Conservation (phyloP, 2,113 vertebrate genomes). For the Cyprinus carpio region DNA sequence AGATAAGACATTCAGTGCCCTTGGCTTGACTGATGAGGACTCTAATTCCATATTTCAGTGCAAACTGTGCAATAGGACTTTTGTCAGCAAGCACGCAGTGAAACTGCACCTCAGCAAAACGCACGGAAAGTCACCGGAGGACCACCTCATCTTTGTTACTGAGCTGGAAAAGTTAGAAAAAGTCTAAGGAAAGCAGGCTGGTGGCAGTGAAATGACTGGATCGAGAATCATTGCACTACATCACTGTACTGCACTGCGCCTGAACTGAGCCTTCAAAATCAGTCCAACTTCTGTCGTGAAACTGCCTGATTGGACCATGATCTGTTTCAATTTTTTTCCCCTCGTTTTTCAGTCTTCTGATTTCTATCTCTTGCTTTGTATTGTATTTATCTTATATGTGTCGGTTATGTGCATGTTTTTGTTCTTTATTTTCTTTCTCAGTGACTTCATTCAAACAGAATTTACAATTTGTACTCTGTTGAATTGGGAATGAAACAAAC, state of each 20-base stretch:
- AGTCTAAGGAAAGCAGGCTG: constrained; percentile 68
- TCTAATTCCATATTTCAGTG: constrained; percentile 91
- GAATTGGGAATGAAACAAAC: constrained; percentile 59
- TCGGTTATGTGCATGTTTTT: constrained; percentile 77
- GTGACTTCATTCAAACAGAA: constrained; percentile 61
- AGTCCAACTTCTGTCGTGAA: constrained; percentile 85
- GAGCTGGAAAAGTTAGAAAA: constrained; percentile 94
- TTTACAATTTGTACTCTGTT: constrained; percentile 60
- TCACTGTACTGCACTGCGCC: constrained; percentile 90
- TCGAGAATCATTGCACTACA: constrained; percentile 87
- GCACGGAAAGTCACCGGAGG: constrained; percentile 98
- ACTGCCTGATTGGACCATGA: constrained; percentile 87
- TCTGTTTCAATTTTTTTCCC: constrained; percentile 66
- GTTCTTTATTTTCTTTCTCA: constrained; percentile 63
- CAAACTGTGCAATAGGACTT: constrained; percentile 98
- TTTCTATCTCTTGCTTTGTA: constrained; percentile 69
- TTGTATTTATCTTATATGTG: constrained; percentile 74
- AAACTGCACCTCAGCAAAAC: constrained; percentile 99
- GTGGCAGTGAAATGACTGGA: constrained; percentile 82
- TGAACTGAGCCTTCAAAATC: constrained; percentile 92
- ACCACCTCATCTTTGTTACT: constrained; percentile 97
- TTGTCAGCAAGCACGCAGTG: constrained; percentile 98
- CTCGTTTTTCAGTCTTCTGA: constrained; percentile 65
- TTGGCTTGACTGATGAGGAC: constrained; percentile 89
- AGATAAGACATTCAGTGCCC: constrained; percentile 84